Evolutionary conservation across 2,797 vertebrate genomes (phyloP).

Genomic region (Myotis myotis): DNA sequence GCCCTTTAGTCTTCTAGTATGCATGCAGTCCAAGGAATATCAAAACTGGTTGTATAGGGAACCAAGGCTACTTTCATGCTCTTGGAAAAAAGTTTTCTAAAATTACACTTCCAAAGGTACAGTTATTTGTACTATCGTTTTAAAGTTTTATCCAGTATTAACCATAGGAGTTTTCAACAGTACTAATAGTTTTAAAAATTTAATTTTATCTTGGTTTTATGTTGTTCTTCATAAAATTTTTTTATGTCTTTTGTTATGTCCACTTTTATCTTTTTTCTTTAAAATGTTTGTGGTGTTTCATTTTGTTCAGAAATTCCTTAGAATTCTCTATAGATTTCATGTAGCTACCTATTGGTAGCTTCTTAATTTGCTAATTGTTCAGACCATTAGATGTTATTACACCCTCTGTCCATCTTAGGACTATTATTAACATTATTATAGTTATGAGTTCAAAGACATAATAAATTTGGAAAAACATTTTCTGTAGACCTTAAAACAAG

Average conservation of each 20-base stretch:
- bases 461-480: conserved; percentile 43
- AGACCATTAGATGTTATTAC: conserved; percentile 37
- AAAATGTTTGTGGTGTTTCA: conserved; percentile 37
- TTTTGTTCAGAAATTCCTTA: conserved; percentile 51
- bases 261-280: conserved; percentile 52
- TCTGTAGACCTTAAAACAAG: conserved; percentile 57
- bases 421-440: conserved; percentile 54
- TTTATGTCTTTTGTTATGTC: conserved; percentile 56
- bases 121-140: conserved; percentile 38
- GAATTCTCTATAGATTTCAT: conserved; percentile 33
- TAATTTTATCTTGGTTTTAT: conserved; percentile 53
- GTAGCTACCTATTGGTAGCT: conserved; percentile 30
- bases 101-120: conserved; percentile 35
- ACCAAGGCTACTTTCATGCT: conserved; percentile 16
- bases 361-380: conserved; percentile 58
- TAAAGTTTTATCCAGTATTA: conserved; percentile 66
- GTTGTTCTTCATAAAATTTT: conserved; percentile 43
- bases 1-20: conserved; percentile 49
- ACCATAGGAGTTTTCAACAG: conserved; percentile 37
- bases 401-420: not conserved
- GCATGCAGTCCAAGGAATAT: conserved; percentile 55
- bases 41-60: conserved; percentile 56
- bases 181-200: conserved; percentile 29
- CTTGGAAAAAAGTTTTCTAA: conserved; percentile 59
- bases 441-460: conserved; percentile 37